phyloP scores from a whole-genome alignment of 2,797 vertebrate species.

The Furcifer pardalis region DNA sequence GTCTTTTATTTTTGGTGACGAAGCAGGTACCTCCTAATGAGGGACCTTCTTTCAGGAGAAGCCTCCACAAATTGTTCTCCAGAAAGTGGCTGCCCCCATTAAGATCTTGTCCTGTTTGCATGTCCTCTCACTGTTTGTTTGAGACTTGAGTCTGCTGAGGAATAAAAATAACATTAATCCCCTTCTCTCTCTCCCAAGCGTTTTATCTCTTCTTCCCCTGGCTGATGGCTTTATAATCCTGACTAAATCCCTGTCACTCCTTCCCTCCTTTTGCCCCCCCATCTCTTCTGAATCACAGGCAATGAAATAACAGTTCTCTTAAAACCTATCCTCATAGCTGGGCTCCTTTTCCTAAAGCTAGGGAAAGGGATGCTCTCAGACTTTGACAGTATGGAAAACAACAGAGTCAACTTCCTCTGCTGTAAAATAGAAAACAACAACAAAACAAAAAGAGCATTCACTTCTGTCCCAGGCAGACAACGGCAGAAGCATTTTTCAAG shows the following conservation, averaged over 20 bases:
- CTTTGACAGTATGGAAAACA: not conserved
- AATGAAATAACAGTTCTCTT: not conserved
- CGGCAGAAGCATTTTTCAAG: not conserved
- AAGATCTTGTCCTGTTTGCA: not conserved
- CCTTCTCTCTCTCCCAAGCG: constrained; percentile 39
- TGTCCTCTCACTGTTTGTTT: not conserved
- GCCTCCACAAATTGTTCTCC: not conserved
- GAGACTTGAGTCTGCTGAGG: constrained; percentile 19
- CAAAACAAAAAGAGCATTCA: not conserved
- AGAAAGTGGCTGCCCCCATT: not conserved
- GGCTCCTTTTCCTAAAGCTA: not conserved
- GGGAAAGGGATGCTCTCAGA: not conserved
- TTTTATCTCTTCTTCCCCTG: constrained; percentile 63
- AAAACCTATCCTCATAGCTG: not conserved
- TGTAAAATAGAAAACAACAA: not conserved
- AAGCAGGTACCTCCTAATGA: not conserved
- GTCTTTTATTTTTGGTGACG: not conserved
- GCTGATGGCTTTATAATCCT: constrained; percentile 71
- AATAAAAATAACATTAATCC: constrained; percentile 81
- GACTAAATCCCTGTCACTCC: constrained; percentile 65
- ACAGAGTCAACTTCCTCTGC: not conserved
- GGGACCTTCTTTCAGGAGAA: not conserved
- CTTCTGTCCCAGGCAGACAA: not conserved
- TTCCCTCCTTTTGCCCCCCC: constrained; percentile 20
- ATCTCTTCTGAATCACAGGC: constrained; percentile 18